Evolutionary conservation across 2,113 vertebrate species (phyloP), one percentile per base, ranked within the genome.

Genomic region (Nipponia nippon): DNA sequence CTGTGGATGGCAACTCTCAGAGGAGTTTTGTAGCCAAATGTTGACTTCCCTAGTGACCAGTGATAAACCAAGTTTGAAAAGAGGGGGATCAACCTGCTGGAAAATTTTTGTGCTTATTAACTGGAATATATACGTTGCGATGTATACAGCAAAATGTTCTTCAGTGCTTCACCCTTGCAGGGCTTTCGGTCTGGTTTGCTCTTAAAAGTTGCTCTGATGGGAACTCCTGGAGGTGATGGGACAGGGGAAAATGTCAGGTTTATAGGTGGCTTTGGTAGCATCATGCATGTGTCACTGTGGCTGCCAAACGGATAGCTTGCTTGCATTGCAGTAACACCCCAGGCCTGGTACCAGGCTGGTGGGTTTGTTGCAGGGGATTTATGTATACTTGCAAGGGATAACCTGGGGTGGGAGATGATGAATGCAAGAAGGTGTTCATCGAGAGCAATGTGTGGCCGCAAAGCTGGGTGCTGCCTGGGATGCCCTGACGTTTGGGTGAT

Each of bases 281-380:
- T 56, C 14, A 2, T 3, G 25, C 7, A 0, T 2, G 6, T 8
- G n/a, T 65, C 0, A 1, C 52, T 44, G 30, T 12, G 63, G 13
- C 3, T 63, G 32, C n/a, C 29, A 17, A 38, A 20, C 1, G 13
- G 34, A 11, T 2, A 36, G 26, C 47, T 80, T 14, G 36, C 22
- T 86, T 17, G 27, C 5, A 2, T 29, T 23, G 72, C 1, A 1
- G 21, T 21, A 3, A 27, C 7, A 10, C 56, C 19, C 11, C 11
- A 20, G 58, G 42, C 10, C 27, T 5, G 0, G 22, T 30, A 23
- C 44, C 16, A 16, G 49, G 29, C 46, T 53, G 46, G 14, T 58
- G 34, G 42, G 20, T 58, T 52, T 1, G 0, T 32, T 46, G 52
- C 14, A 32, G 56, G 50, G 23, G 9, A 8, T 73, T 61, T 38